Base-by-base conservation (phyloP, 2,888 invertebrate genomes). In the Agrilus mali region DNA sequence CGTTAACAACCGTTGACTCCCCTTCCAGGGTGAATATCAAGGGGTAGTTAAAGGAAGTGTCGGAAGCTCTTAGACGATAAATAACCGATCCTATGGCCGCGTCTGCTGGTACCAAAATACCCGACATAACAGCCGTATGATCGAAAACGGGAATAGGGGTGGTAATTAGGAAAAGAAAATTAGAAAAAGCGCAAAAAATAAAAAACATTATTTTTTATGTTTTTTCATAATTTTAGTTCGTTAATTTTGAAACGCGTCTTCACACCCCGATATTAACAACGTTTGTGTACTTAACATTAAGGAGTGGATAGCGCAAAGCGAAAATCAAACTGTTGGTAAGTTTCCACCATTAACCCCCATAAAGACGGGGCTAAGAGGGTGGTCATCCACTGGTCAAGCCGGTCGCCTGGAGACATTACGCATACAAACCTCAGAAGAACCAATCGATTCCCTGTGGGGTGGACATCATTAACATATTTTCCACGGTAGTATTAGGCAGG, bases 31-130 rank as follows among this genome's bases (percentile, higher is more conserved):
- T 82, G 68, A 90, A 90, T 53, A 78, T 74, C 55, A 90, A 69
- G 45, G 90, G 90, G 68, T 87, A 89, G 68, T 88, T 86, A 64
- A 84, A 86, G 66, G 86, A 84, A 46, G 87, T 82, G 65, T 92
- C 90, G 53, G 84, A 84, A 49, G 88, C 90, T 59, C 88, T 78
- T 55, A 92, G 76, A 57, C 89, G 75, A 71, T 90, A 92, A 67
- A 93, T 82, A 61, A 88, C 82, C 43, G 87, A 82, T 56, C 85
- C 85, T 55, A 86, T 78, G 56, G 82, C 77, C 38, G 86, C 86
- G 66, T 89, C 88, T 40, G 85, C 79, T 43, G 90, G 90, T 46
- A 90, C 79, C 44, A 88, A 71, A 49, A 88, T 82, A 53, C 86
- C 75, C 58, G 83, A 75, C 80, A 90, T 85, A 58, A 83, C 77